Evolutionary conservation across 2,888 invertebrate genomes (phyloP).

Genomic region (Graphium colonna): DNA sequence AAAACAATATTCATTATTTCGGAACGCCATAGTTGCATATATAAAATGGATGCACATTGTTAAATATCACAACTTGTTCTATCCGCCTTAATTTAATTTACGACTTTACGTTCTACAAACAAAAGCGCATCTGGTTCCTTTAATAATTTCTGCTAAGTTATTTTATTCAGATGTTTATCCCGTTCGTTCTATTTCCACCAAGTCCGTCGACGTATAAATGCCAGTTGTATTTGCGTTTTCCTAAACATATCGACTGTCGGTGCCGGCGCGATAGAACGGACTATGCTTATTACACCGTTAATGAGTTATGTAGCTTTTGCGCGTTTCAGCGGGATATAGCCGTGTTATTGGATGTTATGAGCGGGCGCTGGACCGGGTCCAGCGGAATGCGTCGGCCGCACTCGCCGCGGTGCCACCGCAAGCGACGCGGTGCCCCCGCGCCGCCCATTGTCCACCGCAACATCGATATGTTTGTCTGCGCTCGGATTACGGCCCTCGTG

Average conservation of each 20-base stretch:
- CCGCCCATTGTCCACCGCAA: constrained; percentile 64
- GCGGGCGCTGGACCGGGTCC: constrained; percentile 60
- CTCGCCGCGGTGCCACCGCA: constrained; percentile 34
- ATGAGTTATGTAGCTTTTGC: not conserved
- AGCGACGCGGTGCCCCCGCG: constrained; percentile 54
- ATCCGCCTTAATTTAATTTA: not conserved
- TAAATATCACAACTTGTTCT: not conserved
- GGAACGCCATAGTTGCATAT: not conserved
- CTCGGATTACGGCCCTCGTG: constrained; percentile 67
- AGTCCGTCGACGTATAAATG: not conserved
- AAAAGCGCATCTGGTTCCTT: not conserved
- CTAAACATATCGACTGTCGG: not conserved
- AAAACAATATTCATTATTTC: too few species aligned
- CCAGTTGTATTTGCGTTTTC: not conserved
- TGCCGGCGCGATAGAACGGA: not conserved
- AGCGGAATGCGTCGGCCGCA: constrained; percentile 49
- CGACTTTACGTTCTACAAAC: not conserved
- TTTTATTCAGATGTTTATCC: not conserved
- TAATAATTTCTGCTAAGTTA: not conserved
- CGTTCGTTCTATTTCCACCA: not conserved
- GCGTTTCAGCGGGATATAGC: not conserved
- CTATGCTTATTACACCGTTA: not conserved
- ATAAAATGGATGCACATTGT: not conserved
- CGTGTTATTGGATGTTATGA: constrained; percentile 39
- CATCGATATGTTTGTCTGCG: constrained; percentile 68